A percentile compares a stretch with the other conserved stretches of the same genome.
These are phyloP conservation scores for Danionella cerebrum DNA, from an alignment of 2,113 vertebrate species.

Conservation along the genomic window DNA sequence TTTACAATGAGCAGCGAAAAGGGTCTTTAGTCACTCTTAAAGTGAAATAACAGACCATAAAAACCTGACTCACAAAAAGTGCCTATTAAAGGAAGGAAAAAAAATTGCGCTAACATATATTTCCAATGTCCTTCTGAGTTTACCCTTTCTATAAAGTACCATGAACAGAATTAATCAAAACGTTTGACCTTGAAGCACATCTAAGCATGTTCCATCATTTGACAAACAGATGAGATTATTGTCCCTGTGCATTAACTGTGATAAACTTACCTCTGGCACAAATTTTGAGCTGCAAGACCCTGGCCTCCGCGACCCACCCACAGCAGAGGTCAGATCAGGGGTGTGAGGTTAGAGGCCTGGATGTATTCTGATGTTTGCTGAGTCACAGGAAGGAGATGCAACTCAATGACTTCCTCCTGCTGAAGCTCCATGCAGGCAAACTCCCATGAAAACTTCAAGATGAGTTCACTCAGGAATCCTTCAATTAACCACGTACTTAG, in stretches of 20 bases:
- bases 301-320: constrained; percentile 30
- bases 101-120: too few relatives aligned
- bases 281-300: background rate
- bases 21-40: too few relatives aligned
- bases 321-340: background rate
- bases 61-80: too few relatives aligned
- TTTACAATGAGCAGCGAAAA: too few relatives aligned
- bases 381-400: background rate
- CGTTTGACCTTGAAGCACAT: too few relatives aligned
- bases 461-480: constrained; percentile 13
- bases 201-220: too few relatives aligned
- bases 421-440: constrained; percentile 19
- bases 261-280: constrained; percentile 32
- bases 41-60: too few relatives aligned
- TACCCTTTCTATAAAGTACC: too few relatives aligned
- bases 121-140: too few relatives aligned
- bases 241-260: background rate
- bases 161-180: too few relatives aligned
- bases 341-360: background rate
- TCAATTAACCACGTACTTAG: constrained; percentile 15
- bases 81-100: too few relatives aligned
- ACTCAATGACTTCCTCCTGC: background rate
- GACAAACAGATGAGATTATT: too few relatives aligned
- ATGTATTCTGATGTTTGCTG: constrained; percentile 15
- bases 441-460: constrained; percentile 21